These are phyloP conservation scores for Cheilosia variabilis DNA, from an alignment of 2,888 invertebrate genomes.

Conservation along the genomic window DNA sequence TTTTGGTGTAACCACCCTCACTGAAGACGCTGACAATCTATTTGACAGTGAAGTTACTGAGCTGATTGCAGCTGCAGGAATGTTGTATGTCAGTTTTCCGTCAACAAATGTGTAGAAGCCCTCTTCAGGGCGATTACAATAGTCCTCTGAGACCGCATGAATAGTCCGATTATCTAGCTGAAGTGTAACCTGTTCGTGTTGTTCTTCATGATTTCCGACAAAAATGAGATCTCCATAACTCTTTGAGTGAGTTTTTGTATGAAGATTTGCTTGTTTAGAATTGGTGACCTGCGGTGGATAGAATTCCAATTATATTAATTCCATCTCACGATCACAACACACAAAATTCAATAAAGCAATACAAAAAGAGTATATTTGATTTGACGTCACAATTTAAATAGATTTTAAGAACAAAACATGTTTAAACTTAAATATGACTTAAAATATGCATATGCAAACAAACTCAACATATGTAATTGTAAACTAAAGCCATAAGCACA, in stretches of 20 bases:
- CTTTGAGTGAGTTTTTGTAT: conserved; percentile 91
- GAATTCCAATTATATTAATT: conserved; percentile 56
- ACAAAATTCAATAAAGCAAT: conserved; percentile 26
- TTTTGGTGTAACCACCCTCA: conserved; percentile 71
- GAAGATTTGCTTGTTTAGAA: conserved; percentile 82
- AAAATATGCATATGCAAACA: too few relatives aligned
- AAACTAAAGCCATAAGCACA: too few relatives aligned
- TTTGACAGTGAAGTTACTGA: conserved; percentile 48
- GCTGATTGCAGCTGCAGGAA: conserved; percentile 72
- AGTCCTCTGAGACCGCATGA: conserved; percentile 45
- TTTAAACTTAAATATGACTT: background rate
- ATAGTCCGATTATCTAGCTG: conserved; percentile 67
- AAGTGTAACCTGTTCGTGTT: conserved; percentile 77
- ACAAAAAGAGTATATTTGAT: background rate
- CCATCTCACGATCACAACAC: conserved; percentile 44
- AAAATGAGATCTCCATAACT: conserved; percentile 88
- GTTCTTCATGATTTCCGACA: conserved; percentile 81
- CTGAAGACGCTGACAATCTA: conserved; percentile 49
- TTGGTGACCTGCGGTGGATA: conserved; percentile 64
- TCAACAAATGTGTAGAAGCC: conserved; percentile 77
- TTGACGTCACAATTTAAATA: background rate
- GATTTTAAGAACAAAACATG: background rate
- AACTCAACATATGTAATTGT: too few relatives aligned
- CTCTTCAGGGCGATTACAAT: conserved; percentile 70
- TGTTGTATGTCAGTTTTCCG: conserved; percentile 76